phyloP scores from a whole-genome alignment of 1,140 invertebrate genomes.

The Dryas iulia region DNA sequence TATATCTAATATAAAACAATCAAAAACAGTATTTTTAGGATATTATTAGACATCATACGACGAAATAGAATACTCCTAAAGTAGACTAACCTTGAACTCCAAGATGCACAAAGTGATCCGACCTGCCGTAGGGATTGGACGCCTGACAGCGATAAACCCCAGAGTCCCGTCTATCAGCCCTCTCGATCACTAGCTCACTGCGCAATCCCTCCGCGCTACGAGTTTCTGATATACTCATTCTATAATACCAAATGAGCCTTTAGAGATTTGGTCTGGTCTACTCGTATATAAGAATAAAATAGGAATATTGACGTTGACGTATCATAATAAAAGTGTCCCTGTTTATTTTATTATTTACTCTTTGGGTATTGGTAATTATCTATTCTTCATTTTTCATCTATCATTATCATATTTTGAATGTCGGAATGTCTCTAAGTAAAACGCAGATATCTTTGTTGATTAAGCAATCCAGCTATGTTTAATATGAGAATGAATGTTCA shows the following conservation, averaged over 20 bases:
- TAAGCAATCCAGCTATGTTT: too few relatives aligned
- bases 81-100: constrained; percentile 88
- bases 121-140: constrained; percentile 90
- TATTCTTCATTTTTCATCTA: too few relatives aligned
- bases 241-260: constrained; percentile 22
- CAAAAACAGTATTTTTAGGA: too few relatives aligned
- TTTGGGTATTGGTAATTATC: too few relatives aligned
- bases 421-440: too few relatives aligned
- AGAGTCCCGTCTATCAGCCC: constrained; percentile 88
- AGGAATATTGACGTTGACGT: too few relatives aligned
- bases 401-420: too few relatives aligned
- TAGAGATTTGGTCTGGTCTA: neutral
- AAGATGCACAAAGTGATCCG: constrained; percentile 90
- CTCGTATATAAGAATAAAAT: neutral
- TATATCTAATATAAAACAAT: too few relatives aligned
- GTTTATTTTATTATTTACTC: too few relatives aligned
- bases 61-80: neutral
- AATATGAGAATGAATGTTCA: too few relatives aligned
- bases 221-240: constrained; percentile 82
- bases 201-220: constrained; percentile 85
- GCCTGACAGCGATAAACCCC: constrained; percentile 92
- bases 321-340: too few relatives aligned
- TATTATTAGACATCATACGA: neutral
- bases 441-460: too few relatives aligned
- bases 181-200: constrained; percentile 84